A percentile compares a stretch with the other conserved stretches of the same genome.
Conservation (phyloP, 2,888 invertebrate species). For the Dexiosoma caninum region DNA sequence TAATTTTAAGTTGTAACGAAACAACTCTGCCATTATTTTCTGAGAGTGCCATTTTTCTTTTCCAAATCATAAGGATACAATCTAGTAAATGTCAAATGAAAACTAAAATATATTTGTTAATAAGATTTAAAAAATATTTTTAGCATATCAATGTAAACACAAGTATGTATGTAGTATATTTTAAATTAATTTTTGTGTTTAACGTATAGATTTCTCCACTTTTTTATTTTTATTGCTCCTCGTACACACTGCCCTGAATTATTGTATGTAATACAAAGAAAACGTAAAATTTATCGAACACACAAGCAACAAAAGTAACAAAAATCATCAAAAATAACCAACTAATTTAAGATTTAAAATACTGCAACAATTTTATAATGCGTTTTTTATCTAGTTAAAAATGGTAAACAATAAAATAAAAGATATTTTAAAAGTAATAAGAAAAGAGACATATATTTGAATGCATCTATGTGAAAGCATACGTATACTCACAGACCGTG, state of each 20-base stretch:
- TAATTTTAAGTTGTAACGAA: constrained; percentile 55
- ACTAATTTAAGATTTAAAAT: constrained; percentile 53
- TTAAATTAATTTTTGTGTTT: background rate
- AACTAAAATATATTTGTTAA: constrained; percentile 38
- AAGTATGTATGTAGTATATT: background rate
- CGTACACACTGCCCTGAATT: constrained; percentile 48
- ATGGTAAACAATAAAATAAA: constrained; percentile 3
- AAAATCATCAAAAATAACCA: background rate
- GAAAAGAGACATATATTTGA: too few relatives aligned
- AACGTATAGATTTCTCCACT: background rate
- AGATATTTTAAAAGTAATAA: background rate
- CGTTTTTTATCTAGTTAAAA: constrained; percentile 36
- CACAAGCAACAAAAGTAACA: too few relatives aligned
- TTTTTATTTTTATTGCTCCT: constrained; percentile 6
- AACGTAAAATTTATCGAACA: constrained; percentile 4
- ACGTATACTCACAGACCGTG: too few relatives aligned
- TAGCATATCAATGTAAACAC: background rate
- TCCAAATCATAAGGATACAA: constrained; percentile 25
- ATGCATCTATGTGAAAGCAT: too few relatives aligned
- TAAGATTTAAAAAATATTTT: constrained; percentile 1
- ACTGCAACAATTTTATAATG: constrained; percentile 48
- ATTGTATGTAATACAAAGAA: constrained; percentile 46
- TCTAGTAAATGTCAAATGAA: constrained; percentile 13
- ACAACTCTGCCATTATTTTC: constrained; percentile 57
- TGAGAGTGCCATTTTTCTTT: constrained; percentile 56